Base-by-base conservation (phyloP, 2,888 invertebrate genomes). In the Eilema griseolum region DNA sequence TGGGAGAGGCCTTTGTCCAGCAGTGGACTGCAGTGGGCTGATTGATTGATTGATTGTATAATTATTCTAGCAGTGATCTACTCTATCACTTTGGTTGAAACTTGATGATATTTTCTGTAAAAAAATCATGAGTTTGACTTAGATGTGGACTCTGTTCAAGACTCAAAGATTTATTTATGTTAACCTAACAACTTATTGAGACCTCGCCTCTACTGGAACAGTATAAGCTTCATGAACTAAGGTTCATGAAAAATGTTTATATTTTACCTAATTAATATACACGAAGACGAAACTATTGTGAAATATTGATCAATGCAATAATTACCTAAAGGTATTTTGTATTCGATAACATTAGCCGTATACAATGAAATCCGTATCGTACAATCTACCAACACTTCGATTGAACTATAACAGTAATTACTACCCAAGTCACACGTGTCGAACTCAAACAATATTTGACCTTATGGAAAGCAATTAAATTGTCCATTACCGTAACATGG, bases 401-500 rank as follows among this genome's bases (percentile, higher is more conserved):
- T 33, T 61, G 66, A 37, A 28, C 56, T 61, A 37, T 33, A 69
- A 37, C 46, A 56, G 60, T 24, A 65, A 69, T 56, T 65, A 67
- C 69, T 41, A 56, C 24, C 62, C 61, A 68, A 73, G 72, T 70
- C 71, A 76, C 80, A 80, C 80, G 78, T 76, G 77, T 76, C 80
- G 71, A 81, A 80, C 61, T 81, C 82, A 86, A 88, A 86, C 86
- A 88, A 79, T 74, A 85, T 86, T 81, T 88, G 84, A 89, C 89
- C 86, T 89, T 83, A 85, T 81, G 81, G 82, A 76, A 77, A 88
- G 88, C 90, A 92, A 93, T 94, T 92, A 94, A 87, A 85, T 79
- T 83, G 84, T 84, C 93, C 90, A 94, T 94, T 93, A 93, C 85
- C 80, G 92, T 92, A 90, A 92, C 89, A 90, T 90, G 89, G 88